A percentile compares a stretch with the other conserved stretches of the same genome.
Evolutionary conservation across 2,797 vertebrate genomes (phyloP).

Genomic region (Remorina albescens): DNA sequence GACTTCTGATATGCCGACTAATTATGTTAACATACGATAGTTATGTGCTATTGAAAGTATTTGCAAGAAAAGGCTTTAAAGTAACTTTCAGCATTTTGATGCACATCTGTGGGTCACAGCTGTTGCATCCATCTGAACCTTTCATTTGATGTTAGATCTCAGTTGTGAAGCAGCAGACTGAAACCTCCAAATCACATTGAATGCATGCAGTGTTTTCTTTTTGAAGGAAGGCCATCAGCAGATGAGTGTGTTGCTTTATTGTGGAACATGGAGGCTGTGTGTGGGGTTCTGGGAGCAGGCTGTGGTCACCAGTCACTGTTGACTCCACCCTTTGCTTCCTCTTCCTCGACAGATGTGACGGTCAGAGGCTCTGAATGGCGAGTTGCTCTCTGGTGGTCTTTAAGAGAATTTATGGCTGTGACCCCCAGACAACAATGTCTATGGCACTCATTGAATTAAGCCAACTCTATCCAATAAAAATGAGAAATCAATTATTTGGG

Average conservation of each 20-base stretch:
- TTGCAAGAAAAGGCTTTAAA: constrained; percentile 40
- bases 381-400: constrained; percentile 66
- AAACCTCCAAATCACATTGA: constrained; percentile 80
- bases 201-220: constrained; percentile 72
- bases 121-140: constrained; percentile 64
- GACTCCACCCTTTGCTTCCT: constrained; percentile 76
- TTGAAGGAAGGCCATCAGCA: constrained; percentile 77
- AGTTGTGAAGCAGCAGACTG: constrained; percentile 67
- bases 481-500: constrained; percentile 6
- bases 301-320: constrained; percentile 78
- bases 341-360: constrained; percentile 78
- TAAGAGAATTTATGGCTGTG: constrained; percentile 65
- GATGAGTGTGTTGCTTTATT: constrained; percentile 81
- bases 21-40: constrained; percentile 7
- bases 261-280: constrained; percentile 68
- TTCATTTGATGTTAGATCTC: constrained; percentile 75
- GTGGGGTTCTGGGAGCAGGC: constrained; percentile 70
- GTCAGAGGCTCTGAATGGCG: constrained; percentile 59
- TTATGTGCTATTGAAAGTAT: constrained; percentile 39
- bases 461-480: constrained; percentile 11
- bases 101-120: constrained; percentile 65
- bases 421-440: constrained; percentile 34
- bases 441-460: constrained; percentile 27
- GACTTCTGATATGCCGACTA: constrained; percentile 2
- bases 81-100: constrained; percentile 36